These are phyloP conservation scores for Himalopsyche tibetana DNA, from an alignment of 2,888 invertebrate genomes.

Conservation along the genomic window DNA sequence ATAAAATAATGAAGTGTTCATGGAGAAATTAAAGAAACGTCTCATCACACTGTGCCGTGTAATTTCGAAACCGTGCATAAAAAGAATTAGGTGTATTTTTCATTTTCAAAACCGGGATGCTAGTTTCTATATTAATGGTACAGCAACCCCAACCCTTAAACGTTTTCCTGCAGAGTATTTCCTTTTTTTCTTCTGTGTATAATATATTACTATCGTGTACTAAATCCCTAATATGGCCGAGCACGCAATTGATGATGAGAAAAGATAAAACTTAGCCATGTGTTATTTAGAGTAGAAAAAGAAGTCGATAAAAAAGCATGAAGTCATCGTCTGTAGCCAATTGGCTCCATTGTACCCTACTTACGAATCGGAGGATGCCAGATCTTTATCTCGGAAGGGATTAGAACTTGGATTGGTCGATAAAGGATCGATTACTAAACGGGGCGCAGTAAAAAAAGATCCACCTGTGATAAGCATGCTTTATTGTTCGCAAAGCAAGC, in stretches of 20 bases:
- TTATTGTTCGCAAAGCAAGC: constrained; percentile 1
- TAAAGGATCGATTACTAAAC: background rate
- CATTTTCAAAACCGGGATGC: no score
- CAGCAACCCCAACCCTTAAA: no score
- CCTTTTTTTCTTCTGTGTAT: no score
- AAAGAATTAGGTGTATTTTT: no score
- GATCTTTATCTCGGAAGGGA: constrained; percentile 13
- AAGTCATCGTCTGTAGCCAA: background rate
- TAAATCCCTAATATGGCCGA: background rate
- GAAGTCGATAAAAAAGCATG: background rate
- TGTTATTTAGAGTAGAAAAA: background rate
- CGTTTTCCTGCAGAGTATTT: no score
- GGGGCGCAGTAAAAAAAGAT: background rate
- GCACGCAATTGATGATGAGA: background rate
- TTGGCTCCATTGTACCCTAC: constrained; percentile 11
- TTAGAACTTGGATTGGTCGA: constrained; percentile 26
- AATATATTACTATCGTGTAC: no score
- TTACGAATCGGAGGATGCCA: background rate
- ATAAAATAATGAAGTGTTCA: no score
- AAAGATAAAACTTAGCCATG: background rate
- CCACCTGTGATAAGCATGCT: background rate
- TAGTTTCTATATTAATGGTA: no score
- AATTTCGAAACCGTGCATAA: no score
- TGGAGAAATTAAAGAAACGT: no score
- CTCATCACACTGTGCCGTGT: no score